phyloP scores from a whole-genome alignment of 1,140 invertebrate species.

The Drosophila nikananu region DNA sequence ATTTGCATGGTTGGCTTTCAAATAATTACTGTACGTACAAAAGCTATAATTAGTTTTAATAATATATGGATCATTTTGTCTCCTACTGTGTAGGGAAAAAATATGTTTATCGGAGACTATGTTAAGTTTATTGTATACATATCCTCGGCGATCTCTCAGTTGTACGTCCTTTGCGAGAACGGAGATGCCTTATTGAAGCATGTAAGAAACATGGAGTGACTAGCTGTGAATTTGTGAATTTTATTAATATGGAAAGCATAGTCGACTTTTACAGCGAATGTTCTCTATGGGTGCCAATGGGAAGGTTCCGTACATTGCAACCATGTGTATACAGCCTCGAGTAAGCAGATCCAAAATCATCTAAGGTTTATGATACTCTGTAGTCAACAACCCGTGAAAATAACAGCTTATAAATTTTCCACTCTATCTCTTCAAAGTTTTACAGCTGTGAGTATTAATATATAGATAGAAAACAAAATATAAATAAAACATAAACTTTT shows the following conservation, averaged over 20 bases:
- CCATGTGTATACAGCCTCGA: constrained; percentile 7
- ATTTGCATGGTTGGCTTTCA: constrained; percentile 85
- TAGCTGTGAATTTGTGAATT: background rate
- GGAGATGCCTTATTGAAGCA: constrained; percentile 74
- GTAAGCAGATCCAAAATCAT: constrained; percentile 54
- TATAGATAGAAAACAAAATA: background rate
- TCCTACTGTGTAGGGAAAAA: constrained; percentile 47
- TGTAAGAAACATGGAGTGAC: constrained; percentile 30
- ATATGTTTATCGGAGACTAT: constrained; percentile 81
- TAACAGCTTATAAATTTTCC: constrained; percentile 83
- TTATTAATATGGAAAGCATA: constrained; percentile 11
- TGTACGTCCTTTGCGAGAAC: constrained; percentile 78
- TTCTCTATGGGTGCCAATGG: constrained; percentile 76
- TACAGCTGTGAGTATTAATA: constrained; percentile 59
- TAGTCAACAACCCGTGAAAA: constrained; percentile 74
- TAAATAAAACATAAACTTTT: background rate
- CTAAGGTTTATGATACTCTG: constrained; percentile 76
- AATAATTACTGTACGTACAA: constrained; percentile 70
- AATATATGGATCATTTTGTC: background rate
- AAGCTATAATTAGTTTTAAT: background rate
- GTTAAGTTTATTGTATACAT: constrained; percentile 79
- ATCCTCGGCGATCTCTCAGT: constrained; percentile 69
- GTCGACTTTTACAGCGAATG: constrained; percentile 65
- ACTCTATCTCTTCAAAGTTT: constrained; percentile 79
- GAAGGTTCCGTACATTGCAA: constrained; percentile 20